Percentiles rank a stretch among this genome's conserved stretches.
phyloP scores from a whole-genome alignment of 2,113 vertebrate species.

The Poeciliopsis occidentalis region DNA sequence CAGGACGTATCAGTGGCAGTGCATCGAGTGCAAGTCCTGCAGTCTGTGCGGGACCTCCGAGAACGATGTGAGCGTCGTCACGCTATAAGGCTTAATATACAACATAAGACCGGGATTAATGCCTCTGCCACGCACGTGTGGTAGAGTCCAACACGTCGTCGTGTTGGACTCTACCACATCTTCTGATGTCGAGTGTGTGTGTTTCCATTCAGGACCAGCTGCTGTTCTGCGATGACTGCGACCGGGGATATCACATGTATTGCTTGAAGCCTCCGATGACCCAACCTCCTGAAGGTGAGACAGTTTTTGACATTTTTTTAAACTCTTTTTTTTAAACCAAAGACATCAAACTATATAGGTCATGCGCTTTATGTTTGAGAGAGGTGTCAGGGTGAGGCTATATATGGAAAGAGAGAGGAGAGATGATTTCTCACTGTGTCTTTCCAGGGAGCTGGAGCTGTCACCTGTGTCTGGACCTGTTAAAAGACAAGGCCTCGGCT shows the following conservation, averaged over 20 bases:
- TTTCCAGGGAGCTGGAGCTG: conserved; percentile 96
- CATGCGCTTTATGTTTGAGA: conserved; percentile 15
- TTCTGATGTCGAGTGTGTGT: conserved; percentile 6
- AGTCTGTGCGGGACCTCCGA: conserved; percentile 97
- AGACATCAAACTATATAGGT: conserved; percentile 9
- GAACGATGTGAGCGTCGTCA: conserved; percentile 87
- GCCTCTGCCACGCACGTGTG: no score
- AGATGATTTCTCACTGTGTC: conserved; percentile 14
- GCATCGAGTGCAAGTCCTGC: conserved; percentile 99
- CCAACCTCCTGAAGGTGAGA: conserved; percentile 94
- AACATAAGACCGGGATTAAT: no score
- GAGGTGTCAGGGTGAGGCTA: conserved; percentile 6
- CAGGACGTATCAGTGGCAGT: conserved; percentile 98
- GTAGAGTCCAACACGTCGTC: not conserved
- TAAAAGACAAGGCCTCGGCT: conserved; percentile 94
- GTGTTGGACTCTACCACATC: not conserved
- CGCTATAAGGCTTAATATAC: not conserved
- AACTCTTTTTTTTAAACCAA: not conserved
- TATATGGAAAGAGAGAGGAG: conserved; percentile 35
- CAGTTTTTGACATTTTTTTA: not conserved
- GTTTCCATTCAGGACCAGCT: conserved; percentile 87
- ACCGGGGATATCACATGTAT: conserved; percentile 99
- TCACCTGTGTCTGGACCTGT: conserved; percentile 93
- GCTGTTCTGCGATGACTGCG: conserved; percentile 98
- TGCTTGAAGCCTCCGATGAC: conserved; percentile 96